These are phyloP conservation scores for Enteromius afrohamiltoni DNA, from an alignment of 2,797 vertebrate genomes.

Conservation along the genomic window DNA sequence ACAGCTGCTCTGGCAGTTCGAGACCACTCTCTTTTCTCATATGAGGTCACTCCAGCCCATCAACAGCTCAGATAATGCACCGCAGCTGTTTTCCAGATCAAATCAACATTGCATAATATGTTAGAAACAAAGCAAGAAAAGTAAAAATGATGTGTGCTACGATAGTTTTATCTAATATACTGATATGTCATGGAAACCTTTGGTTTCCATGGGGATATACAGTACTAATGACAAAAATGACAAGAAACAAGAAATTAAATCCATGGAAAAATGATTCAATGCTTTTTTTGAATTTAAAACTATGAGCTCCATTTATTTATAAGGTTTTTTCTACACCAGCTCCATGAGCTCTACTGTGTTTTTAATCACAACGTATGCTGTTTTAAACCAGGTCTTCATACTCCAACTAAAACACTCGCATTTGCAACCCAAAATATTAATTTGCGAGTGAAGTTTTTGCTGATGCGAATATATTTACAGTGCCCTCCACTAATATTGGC, in stretches of 20 bases:
- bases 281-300: neutral
- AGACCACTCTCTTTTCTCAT: conserved; percentile 1
- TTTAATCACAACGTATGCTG: neutral
- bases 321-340: neutral
- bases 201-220: neutral
- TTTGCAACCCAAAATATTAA: no score
- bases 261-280: neutral
- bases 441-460: no score
- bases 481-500: no score
- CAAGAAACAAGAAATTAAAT: neutral
- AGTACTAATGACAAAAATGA: no score
- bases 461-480: no score
- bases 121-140: neutral
- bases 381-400: neutral
- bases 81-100: conserved; percentile 59
- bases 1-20: conserved; percentile 19
- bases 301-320: neutral
- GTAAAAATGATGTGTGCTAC: neutral
- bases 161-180: neutral
- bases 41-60: conserved; percentile 72
- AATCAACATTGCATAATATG: neutral
- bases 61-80: conserved; percentile 59
- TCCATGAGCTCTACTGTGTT: neutral
- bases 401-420: no score
- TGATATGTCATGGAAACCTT: neutral